phyloP scores from a whole-genome alignment of 1,140 invertebrate species.

The Harpegnathos saltator region DNA sequence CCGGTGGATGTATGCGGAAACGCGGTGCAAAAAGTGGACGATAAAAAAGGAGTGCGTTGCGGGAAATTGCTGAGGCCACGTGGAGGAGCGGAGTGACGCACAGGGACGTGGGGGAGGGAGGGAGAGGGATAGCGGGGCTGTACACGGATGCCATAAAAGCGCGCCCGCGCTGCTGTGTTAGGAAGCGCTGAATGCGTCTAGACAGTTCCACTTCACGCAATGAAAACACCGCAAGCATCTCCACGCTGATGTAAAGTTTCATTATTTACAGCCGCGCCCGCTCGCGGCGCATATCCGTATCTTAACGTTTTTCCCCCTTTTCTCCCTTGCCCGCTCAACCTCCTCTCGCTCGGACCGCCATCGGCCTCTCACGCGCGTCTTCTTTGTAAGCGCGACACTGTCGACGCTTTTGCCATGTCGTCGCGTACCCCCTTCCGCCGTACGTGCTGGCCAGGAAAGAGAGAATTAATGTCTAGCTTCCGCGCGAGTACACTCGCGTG shows the following conservation, averaged over 20 bases:
- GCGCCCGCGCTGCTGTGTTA: slow-evolving; percentile 55
- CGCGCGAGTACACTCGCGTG: too few relatives aligned
- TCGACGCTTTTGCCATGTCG: slow-evolving; percentile 8
- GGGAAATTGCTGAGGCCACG: slow-evolving; percentile 60
- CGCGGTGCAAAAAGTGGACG: slow-evolving; percentile 49
- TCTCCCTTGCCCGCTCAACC: neutral
- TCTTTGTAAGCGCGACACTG: slow-evolving; percentile 10
- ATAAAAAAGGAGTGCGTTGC: slow-evolving; percentile 58
- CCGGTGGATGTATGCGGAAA: slow-evolving; percentile 23
- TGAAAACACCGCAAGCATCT: slow-evolving; percentile 73
- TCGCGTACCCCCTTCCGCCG: neutral
- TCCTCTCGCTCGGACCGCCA: slow-evolving; percentile 19
- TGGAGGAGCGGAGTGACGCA: neutral
- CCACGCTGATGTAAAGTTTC: slow-evolving; percentile 72
- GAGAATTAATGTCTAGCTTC: neutral
- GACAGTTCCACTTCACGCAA: slow-evolving; percentile 75
- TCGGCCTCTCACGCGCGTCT: neutral
- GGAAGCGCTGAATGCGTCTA: slow-evolving; percentile 74
- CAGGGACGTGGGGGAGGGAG: too few relatives aligned
- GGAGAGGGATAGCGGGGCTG: too few relatives aligned
- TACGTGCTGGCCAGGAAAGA: neutral
- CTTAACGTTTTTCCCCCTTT: slow-evolving; percentile 44
- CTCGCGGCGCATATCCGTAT: slow-evolving; percentile 51
- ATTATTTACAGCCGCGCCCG: slow-evolving; percentile 65
- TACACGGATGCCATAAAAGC: slow-evolving; percentile 63